These are phyloP conservation scores for Oryzias dopingdopingensis DNA, from an alignment of 2,797 vertebrate genomes.

Conservation along the genomic window DNA sequence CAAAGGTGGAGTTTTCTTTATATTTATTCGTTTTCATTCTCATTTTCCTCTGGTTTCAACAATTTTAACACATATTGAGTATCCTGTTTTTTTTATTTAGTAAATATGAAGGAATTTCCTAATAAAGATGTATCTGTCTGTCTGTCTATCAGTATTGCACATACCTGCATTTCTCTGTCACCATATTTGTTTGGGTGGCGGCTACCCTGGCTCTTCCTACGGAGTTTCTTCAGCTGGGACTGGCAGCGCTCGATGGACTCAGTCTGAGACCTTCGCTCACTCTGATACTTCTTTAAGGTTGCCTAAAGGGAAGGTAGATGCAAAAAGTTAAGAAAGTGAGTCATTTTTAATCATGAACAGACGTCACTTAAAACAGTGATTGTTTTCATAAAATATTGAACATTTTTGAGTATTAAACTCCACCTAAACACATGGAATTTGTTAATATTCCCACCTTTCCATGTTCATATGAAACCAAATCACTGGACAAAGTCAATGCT, in stretches of 20 bases:
- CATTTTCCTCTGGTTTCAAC: no score
- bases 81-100: slow-evolving; percentile 1
- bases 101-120: slow-evolving; percentile 1
- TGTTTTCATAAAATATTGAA: no score
- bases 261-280: slow-evolving; percentile 79
- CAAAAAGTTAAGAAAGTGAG: neutral
- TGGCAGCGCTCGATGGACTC: slow-evolving; percentile 86
- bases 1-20: no score
- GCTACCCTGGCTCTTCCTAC: slow-evolving; percentile 84
- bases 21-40: no score
- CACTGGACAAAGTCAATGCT: no score
- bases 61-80: no score
- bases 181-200: slow-evolving; percentile 88
- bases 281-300: slow-evolving; percentile 87
- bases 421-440: no score
- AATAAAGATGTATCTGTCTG: no score
- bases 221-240: slow-evolving; percentile 85
- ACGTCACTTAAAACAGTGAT: no score
- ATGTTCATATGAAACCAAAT: no score
- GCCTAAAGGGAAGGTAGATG: slow-evolving; percentile 63
- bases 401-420: no score
- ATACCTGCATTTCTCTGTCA: slow-evolving; percentile 86
- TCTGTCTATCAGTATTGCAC: neutral
- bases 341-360: neutral
- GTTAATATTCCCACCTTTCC: no score